These are phyloP conservation scores for Drosophila diplacantha DNA, from an alignment of 2,888 invertebrate genomes.

Conservation along the genomic window DNA sequence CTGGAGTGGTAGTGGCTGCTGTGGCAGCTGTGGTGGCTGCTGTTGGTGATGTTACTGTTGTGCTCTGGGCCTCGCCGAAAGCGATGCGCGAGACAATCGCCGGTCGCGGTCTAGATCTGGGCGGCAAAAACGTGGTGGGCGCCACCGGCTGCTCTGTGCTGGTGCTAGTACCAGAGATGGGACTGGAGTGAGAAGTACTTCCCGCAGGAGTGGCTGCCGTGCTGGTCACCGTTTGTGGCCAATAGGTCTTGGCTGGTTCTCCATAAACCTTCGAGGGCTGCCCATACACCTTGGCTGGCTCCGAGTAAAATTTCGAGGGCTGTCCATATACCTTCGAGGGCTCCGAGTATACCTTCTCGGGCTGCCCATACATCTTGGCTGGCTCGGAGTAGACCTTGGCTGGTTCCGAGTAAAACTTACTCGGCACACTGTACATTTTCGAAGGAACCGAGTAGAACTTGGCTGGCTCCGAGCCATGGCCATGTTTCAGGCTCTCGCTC, in stretches of 20 bases:
- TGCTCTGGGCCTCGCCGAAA: slow-evolving; percentile 72
- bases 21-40: slow-evolving; percentile 36
- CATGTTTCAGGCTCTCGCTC: slow-evolving; percentile 72
- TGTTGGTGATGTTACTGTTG: slow-evolving; percentile 35
- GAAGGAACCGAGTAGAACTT: slow-evolving; percentile 79
- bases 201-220: slow-evolving; percentile 28
- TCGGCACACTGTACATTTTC: slow-evolving; percentile 79
- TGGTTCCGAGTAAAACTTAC: slow-evolving; percentile 81
- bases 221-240: slow-evolving; percentile 75
- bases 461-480: slow-evolving; percentile 75
- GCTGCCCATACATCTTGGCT: slow-evolving; percentile 80
- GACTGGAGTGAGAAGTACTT: slow-evolving; percentile 2
- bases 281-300: slow-evolving; percentile 80
- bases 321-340: slow-evolving; percentile 80
- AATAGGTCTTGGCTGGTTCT: slow-evolving; percentile 79
- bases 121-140: slow-evolving; percentile 60
- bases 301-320: slow-evolving; percentile 81
- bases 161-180: background rate
- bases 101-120: slow-evolving; percentile 61
- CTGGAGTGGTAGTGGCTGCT: slow-evolving; percentile 19
- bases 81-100: slow-evolving; percentile 75
- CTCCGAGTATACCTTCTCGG: slow-evolving; percentile 79
- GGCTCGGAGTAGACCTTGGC: slow-evolving; percentile 81
- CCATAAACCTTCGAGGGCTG: slow-evolving; percentile 81
- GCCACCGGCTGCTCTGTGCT: slow-evolving; percentile 49